phyloP scores from a whole-genome alignment of 2,888 invertebrate species.

The Axea sp. region DNA sequence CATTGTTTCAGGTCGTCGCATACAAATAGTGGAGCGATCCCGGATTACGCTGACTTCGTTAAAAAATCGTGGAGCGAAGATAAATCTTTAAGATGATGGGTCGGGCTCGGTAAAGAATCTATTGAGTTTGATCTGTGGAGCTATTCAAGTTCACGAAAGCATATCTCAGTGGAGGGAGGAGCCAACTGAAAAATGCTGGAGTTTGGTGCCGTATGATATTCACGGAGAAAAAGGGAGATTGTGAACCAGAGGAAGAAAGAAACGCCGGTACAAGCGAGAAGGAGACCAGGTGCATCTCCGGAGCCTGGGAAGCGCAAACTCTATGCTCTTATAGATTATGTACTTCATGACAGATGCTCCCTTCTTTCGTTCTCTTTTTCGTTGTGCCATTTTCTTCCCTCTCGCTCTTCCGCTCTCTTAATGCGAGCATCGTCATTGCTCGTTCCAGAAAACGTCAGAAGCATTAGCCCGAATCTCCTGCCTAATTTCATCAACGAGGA shows the following conservation, averaged over 20 bases:
- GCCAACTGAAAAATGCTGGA: constrained; percentile 62
- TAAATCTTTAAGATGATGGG: constrained; percentile 71
- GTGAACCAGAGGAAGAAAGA: constrained; percentile 39
- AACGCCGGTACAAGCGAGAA: constrained; percentile 61
- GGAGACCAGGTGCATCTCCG: constrained; percentile 77
- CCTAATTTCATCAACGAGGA: constrained; percentile 54
- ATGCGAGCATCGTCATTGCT: constrained; percentile 59
- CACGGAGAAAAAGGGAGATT: constrained; percentile 58
- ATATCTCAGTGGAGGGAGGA: constrained; percentile 68
- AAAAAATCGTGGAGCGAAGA: constrained; percentile 63
- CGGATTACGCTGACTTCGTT: constrained; percentile 42
- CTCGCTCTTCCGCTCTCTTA: constrained; percentile 55
- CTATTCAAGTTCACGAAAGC: constrained; percentile 77
- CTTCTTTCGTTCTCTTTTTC: constrained; percentile 30
- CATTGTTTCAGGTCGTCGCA: too few relatives aligned
- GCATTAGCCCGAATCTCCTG: constrained; percentile 65
- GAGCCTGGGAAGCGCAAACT: constrained; percentile 79
- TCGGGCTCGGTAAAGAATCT: constrained; percentile 68
- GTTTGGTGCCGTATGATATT: constrained; percentile 40
- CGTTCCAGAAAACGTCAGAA: constrained; percentile 61
- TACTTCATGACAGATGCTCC: constrained; percentile 60
- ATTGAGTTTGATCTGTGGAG: constrained; percentile 67
- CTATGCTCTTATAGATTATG: constrained; percentile 65
- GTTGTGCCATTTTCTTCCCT: constrained; percentile 27
- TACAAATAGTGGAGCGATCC: constrained; percentile 23